Evolutionary conservation across 2,113 vertebrate species (phyloP).

Genomic region (Crotalus horridus): DNA sequence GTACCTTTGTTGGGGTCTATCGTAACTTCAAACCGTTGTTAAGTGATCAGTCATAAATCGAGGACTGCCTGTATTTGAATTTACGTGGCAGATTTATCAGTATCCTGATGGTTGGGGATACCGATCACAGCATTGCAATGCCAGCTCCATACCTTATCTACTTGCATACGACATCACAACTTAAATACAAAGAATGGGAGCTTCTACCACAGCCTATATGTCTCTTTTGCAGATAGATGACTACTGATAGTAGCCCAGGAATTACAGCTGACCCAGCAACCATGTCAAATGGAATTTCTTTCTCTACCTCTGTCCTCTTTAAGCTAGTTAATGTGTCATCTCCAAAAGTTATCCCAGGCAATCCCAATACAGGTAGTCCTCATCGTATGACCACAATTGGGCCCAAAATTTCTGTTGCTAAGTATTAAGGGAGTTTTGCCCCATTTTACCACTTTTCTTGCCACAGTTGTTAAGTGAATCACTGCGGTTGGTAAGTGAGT

Average conservation of each 20-base stretch:
- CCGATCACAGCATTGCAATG: background rate
- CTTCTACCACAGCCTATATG: background rate
- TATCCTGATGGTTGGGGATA: background rate
- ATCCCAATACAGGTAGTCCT: background rate
- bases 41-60: background rate
- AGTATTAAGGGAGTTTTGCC: background rate
- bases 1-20: background rate
- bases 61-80: background rate
- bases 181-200: background rate
- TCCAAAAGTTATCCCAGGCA: background rate
- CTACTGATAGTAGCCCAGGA: background rate
- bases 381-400: background rate
- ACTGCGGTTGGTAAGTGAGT: background rate
- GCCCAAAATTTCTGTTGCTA: background rate
- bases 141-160: background rate
- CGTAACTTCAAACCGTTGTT: background rate
- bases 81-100: background rate
- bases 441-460: background rate
- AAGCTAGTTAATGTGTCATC: background rate
- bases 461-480: background rate
- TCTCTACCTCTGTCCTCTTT: background rate
- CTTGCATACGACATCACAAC: background rate
- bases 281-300: background rate
- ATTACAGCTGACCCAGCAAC: background rate
- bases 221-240: background rate